Percentiles rank a stretch among this genome's conserved stretches.
phyloP scores from a whole-genome alignment of 1,140 invertebrate genomes.

The Adelges cooleyi region DNA sequence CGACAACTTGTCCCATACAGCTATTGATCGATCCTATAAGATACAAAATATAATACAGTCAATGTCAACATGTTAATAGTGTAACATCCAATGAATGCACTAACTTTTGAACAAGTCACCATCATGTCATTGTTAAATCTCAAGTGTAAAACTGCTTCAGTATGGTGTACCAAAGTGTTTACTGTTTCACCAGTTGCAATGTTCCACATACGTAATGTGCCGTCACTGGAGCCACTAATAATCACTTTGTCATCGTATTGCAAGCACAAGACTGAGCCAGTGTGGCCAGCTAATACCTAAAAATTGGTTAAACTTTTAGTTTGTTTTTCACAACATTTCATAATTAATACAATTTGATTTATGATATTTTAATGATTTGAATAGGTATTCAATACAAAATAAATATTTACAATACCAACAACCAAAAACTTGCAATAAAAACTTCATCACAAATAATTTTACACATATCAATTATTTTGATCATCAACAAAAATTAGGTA shows the following conservation, averaged over 20 bases:
- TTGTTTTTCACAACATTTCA: no score
- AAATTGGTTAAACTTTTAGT: no score
- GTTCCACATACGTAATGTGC: conserved; percentile 89
- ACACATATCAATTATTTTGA: no score
- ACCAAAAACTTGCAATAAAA: no score
- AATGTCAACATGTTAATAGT: no score
- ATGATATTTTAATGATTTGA: no score
- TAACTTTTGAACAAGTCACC: conserved; percentile 97
- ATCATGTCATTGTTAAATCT: conserved; percentile 98
- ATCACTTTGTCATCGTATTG: conserved; percentile 99
- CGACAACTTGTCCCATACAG: conserved; percentile 99
- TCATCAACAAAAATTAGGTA: no score
- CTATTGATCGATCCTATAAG: conserved; percentile 93
- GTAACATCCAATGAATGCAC: neutral
- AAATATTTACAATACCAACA: no score
- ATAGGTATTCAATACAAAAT: no score
- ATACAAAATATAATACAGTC: conserved; percentile 26
- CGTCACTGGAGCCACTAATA: conserved; percentile 95
- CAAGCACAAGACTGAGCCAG: conserved; percentile 92
- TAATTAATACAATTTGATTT: no score
- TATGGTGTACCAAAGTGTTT: conserved; percentile 98
- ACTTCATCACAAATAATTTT: no score
- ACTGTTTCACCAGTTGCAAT: conserved; percentile 82
- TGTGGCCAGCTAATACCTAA: conserved; percentile 86
- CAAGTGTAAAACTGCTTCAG: conserved; percentile 96